Conservation (phyloP, 2,797 vertebrate genomes). For the Microchirus variegatus region DNA sequence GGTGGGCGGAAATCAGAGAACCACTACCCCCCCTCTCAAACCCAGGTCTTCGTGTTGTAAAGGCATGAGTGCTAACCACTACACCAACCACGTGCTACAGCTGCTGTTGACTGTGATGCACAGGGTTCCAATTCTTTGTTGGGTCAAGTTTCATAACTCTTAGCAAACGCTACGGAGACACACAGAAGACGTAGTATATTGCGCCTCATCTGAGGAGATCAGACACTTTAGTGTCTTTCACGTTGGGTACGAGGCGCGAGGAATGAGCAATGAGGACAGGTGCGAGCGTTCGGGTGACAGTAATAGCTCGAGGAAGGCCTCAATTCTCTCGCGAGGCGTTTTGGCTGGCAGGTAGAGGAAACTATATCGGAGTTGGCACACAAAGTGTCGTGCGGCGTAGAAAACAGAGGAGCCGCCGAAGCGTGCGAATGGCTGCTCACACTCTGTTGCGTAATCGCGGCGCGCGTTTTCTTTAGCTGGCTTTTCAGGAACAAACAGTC, state of each 20-base stretch:
- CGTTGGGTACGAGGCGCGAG: constrained; percentile 32
- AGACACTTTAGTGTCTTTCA: constrained; percentile 48
- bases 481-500: constrained; percentile 12
- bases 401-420: constrained; percentile 4
- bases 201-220: constrained; percentile 45
- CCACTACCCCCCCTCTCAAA: too few species aligned
- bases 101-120: constrained; percentile 29
- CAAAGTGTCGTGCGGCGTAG: neutral
- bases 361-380: constrained; percentile 13
- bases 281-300: constrained; percentile 45
- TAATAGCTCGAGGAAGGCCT: constrained; percentile 49
- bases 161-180: constrained; percentile 34
- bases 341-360: constrained; percentile 10
- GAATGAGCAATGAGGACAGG: constrained; percentile 57
- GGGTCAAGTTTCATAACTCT: constrained; percentile 43
- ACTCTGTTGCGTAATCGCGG: neutral
- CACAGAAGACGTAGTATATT: constrained; percentile 35
- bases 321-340: constrained; percentile 33
- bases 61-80: too few species aligned
- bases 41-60: too few species aligned
- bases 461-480: neutral
- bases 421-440: neutral
- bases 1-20: too few species aligned
- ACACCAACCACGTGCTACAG: neutral
- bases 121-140: constrained; percentile 44